phyloP scores from a whole-genome alignment of 2,797 vertebrate species.

The Erithacus rubecula region DNA sequence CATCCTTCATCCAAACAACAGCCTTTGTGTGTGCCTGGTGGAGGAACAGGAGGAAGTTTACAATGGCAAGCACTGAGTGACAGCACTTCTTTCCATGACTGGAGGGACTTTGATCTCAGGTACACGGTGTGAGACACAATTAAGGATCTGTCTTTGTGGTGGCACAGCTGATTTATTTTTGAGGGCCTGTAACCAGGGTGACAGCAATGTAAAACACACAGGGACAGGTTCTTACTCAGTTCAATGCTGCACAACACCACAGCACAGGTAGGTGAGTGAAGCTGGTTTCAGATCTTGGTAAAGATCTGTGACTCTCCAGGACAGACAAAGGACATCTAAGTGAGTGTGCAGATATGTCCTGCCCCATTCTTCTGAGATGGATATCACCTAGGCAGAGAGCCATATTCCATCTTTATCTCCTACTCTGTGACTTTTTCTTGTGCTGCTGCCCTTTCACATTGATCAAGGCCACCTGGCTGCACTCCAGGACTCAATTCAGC shows the following conservation, averaged over 20 bases:
- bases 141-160: neutral
- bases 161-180: neutral
- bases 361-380: neutral
- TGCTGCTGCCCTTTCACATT: neutral
- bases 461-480: neutral
- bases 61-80: neutral
- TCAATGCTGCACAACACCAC: neutral
- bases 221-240: neutral
- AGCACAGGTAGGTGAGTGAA: neutral
- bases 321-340: neutral
- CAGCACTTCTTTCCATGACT: neutral
- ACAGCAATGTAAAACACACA: neutral
- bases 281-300: neutral
- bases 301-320: neutral
- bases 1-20: neutral
- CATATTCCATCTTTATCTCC: neutral
- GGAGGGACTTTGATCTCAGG: neutral
- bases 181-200: neutral
- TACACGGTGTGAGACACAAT: fast-evolving
- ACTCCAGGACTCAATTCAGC: neutral
- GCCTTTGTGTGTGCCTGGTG: neutral
- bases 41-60: neutral
- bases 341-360: fast-evolving
- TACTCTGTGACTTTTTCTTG: neutral
- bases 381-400: neutral